Evolutionary conservation across 1,140 invertebrate species (phyloP), one percentile per base, ranked within the genome.

Genomic region (Hycleus phaleratus): DNA sequence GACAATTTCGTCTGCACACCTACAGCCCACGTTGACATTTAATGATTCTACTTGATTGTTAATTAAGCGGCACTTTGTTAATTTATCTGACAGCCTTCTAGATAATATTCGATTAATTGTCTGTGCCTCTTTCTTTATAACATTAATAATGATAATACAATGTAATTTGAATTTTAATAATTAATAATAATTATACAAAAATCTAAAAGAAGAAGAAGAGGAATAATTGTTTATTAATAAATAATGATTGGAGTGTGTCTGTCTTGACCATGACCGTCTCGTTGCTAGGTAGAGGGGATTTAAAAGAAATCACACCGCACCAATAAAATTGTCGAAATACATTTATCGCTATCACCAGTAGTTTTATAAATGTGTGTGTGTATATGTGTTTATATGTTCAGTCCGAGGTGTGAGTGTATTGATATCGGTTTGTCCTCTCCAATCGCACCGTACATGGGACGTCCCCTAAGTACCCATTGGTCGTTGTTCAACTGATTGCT

Each of bases 401-500:
- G 32, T 32, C 32, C 32, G 32, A 61, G 47, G 55, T 61, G 60
- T 52, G 39, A 61, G 40, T 32, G 46, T 58, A 58, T 54, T 61
- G 56, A 58, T 58, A 60, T 56, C 46, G 26, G 38, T 56, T 32
- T 12, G 48, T 49, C 43, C 44, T 61, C 60, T 58, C 60, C 60
- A 61, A 61, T 61, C 60, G 48, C 38, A 42, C 49, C 4, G 32
- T 38, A 25, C 43, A 48, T 18, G 56, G 46, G 43, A 49, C 55
- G 55, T 58, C 55, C 60, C 51, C 44, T 39, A 26, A 50, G 55
- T 58, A 61, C 43, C 50, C 60, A 61, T 61, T 61, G 60, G 60
- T 52, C 44, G 52, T 55, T 38, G 45, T 42, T 10, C 9, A 9
- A 42, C 10, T 42, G 40, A 10, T 42, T 42, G 4, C 40, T n/a